Evolutionary conservation across 2,888 invertebrate species (phyloP).

Genomic region (Idaea biselata): DNA sequence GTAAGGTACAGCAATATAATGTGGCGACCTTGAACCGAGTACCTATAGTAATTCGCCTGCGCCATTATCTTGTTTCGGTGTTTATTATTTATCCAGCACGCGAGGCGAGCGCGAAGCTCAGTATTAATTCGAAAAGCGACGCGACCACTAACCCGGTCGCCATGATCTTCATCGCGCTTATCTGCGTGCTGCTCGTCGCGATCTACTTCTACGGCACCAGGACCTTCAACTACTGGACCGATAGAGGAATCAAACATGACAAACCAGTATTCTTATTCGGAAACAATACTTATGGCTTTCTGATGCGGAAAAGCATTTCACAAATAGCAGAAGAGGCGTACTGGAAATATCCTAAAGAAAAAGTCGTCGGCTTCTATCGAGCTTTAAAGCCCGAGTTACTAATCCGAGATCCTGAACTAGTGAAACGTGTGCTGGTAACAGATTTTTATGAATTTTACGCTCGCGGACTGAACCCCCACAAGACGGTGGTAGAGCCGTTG

Average conservation of each 20-base stretch:
- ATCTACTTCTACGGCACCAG: slow-evolving; percentile 42
- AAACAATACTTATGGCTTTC: slow-evolving; percentile 30
- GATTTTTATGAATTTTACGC: slow-evolving; percentile 46
- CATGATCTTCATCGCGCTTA: neutral
- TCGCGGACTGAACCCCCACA: slow-evolving; percentile 40
- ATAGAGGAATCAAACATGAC: slow-evolving; percentile 43
- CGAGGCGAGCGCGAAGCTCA: neutral
- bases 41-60: no score
- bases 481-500: slow-evolving; percentile 45
- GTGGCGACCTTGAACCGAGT: no score
- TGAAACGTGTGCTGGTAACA: slow-evolving; percentile 40
- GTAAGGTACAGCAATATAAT: no score
- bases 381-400: slow-evolving; percentile 38
- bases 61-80: neutral
- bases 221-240: slow-evolving; percentile 43
- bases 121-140: neutral
- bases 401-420: slow-evolving; percentile 47
- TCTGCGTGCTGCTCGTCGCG: slow-evolving; percentile 21
- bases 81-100: neutral
- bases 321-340: slow-evolving; percentile 39
- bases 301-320: slow-evolving; percentile 36
- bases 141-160: neutral
- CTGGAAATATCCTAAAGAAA: slow-evolving; percentile 45
- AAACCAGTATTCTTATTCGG: slow-evolving; percentile 39
- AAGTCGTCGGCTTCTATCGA: slow-evolving; percentile 43